Evolutionary conservation across 2,113 vertebrate species (phyloP).

Genomic region (Uria aalge): DNA sequence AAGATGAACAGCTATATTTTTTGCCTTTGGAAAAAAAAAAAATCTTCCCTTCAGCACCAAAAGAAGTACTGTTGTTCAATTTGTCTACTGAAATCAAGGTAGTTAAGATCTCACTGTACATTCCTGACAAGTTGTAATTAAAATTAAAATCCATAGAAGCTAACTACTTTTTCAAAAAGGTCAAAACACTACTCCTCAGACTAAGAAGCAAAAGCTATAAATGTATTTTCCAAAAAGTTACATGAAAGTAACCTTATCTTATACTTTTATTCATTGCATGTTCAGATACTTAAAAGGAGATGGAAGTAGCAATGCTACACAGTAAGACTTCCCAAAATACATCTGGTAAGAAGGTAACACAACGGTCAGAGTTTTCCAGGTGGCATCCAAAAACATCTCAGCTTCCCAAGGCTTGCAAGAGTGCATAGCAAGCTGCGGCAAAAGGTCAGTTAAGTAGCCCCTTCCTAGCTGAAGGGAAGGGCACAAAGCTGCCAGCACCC

Average conservation of each 20-base stretch:
- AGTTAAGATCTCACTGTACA: not conserved
- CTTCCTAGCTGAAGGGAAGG: not conserved
- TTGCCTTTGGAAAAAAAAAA: not conserved
- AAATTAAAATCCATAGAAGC: not conserved
- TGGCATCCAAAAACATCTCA: not conserved
- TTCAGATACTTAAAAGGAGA: not conserved
- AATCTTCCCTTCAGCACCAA: not conserved
- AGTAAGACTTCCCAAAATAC: not conserved
- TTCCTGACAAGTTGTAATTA: not conserved
- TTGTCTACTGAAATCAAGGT: not conserved
- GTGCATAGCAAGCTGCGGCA: not conserved
- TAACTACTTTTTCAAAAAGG: not conserved
- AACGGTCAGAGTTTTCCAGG: not conserved
- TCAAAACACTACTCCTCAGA: not conserved
- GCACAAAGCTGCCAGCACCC: not conserved
- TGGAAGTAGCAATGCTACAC: not conserved
- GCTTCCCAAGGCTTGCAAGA: not conserved
- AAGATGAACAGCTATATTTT: not conserved
- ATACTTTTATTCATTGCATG: not conserved
- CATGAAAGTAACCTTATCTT: not conserved
- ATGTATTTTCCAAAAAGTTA: not conserved
- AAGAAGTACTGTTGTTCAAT: not conserved
- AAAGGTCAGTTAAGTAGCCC: not conserved
- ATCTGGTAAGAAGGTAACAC: not conserved
- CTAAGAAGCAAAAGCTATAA: not conserved